Percentiles rank a stretch among this genome's conserved stretches.
phyloP scores from a whole-genome alignment of 2,113 vertebrate genomes.

The Aegithalos caudatus region DNA sequence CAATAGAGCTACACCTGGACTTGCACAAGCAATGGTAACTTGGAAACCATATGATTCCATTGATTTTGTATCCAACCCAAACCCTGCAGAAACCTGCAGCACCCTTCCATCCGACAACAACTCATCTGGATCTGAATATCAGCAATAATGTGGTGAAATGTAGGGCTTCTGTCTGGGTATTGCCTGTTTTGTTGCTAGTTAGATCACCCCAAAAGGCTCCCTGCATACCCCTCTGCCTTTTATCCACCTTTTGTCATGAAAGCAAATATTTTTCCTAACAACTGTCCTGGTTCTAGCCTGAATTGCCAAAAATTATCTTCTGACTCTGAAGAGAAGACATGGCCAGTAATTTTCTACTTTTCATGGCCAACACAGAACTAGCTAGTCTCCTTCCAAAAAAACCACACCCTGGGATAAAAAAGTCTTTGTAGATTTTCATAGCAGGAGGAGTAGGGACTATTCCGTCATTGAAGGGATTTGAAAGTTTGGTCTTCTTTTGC shows the following conservation, averaged over 20 bases:
- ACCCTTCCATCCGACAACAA: background rate
- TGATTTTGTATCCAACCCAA: background rate
- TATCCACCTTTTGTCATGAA: background rate
- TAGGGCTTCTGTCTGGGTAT: background rate
- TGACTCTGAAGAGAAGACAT: background rate
- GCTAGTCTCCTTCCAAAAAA: background rate
- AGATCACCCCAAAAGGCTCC: background rate
- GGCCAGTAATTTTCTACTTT: background rate
- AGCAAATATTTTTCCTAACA: background rate
- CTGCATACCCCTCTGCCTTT: background rate
- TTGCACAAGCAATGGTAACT: background rate
- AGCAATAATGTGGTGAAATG: background rate
- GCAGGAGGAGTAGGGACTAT: background rate
- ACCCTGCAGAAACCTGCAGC: background rate
- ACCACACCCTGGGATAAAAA: background rate
- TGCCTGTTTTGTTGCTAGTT: background rate
- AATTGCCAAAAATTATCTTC: background rate
- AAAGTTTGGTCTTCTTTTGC: background rate
- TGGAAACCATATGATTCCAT: background rate
- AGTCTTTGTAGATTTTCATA: background rate
- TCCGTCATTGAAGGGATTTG: background rate
- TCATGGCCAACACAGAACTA: background rate
- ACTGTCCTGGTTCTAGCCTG: background rate
- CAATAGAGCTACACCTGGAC: background rate
- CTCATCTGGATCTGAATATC: background rate